Conservation (phyloP, 2,888 invertebrate genomes). For the Clitarchus hookeri region DNA sequence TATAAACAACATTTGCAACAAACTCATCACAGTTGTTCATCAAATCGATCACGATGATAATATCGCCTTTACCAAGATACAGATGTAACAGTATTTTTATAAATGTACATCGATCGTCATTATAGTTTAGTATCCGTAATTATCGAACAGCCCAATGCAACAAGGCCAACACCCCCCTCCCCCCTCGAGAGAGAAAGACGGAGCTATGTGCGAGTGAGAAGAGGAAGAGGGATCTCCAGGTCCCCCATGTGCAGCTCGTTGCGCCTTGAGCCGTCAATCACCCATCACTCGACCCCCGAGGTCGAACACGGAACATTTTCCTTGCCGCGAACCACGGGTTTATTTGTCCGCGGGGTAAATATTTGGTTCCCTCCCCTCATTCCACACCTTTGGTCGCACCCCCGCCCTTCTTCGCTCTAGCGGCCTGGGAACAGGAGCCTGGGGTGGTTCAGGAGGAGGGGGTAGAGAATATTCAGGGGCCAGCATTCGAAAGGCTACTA, state of each 20-base stretch:
- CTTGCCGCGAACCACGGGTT: neutral
- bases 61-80: too few species aligned
- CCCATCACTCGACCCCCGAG: neutral
- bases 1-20: too few species aligned
- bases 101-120: too few species aligned
- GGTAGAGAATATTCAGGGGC: too few species aligned
- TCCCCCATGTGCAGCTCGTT: neutral
- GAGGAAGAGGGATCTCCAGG: neutral
- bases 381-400: neutral
- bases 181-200: neutral
- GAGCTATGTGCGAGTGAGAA: too few species aligned
- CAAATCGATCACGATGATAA: too few species aligned
- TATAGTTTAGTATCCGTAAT: too few species aligned
- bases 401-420: neutral
- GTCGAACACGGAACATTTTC: neutral
- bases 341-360: constrained; percentile 1
- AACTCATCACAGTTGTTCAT: too few species aligned
- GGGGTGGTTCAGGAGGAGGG: neutral
- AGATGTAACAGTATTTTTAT: too few species aligned
- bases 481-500: neutral
- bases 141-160: too few species aligned
- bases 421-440: neutral
- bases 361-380: neutral
- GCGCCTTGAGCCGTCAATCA: constrained; percentile 14
- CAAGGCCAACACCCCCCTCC: too few species aligned